Percentiles rank a stretch among this genome's conserved stretches.
These are phyloP conservation scores for Rhagonycha fulva DNA, from an alignment of 2,888 invertebrate genomes.

Conservation along the genomic window DNA sequence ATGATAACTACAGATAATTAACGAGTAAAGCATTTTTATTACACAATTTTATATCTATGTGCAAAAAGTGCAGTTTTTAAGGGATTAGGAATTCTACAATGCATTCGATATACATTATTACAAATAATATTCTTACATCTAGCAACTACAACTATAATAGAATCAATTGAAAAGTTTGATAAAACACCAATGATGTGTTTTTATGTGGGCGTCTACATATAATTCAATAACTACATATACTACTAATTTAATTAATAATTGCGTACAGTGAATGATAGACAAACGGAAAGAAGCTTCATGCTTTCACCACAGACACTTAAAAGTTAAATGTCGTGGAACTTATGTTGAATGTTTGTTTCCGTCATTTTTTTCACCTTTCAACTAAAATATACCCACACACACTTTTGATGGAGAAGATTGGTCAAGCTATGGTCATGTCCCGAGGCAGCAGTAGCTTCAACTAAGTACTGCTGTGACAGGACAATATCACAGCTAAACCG, in stretches of 20 bases:
- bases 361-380: background rate
- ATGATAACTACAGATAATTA: constrained; percentile 22
- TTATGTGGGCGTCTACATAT: constrained; percentile 29
- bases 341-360: background rate
- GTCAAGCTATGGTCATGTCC: constrained; percentile 78
- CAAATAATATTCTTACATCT: constrained; percentile 31
- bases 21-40: constrained; percentile 25
- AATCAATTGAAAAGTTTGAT: constrained; percentile 11
- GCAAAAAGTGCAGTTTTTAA: constrained; percentile 29
- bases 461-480: constrained; percentile 96
- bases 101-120: constrained; percentile 29
- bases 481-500: constrained; percentile 77
- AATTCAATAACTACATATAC: constrained; percentile 19
- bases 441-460: constrained; percentile 86
- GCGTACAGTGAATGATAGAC: constrained; percentile 26
- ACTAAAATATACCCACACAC: constrained; percentile 11
- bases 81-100: constrained; percentile 21
- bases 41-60: constrained; percentile 22
- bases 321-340: constrained; percentile 17
- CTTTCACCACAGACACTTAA: constrained; percentile 27
- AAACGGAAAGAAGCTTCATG: constrained; percentile 23
- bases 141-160: constrained; percentile 20
- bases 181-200: constrained; percentile 16
- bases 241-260: constrained; percentile 23
- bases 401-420: constrained; percentile 15